Conservation (phyloP, 2,113 vertebrate genomes). For the Cardinalis cardinalis region DNA sequence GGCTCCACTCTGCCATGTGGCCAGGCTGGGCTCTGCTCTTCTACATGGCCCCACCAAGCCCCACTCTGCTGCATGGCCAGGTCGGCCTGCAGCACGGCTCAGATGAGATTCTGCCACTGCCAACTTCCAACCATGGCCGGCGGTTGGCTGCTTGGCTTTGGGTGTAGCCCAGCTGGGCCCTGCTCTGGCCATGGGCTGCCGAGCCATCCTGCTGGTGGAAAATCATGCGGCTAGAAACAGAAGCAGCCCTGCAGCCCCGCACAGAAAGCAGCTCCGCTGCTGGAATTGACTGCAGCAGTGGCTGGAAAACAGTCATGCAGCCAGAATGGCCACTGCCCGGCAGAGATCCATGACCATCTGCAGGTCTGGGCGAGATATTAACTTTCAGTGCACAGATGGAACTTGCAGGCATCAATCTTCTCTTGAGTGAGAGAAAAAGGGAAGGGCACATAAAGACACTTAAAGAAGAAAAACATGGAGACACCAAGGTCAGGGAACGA, state of each 20-base stretch:
- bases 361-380: neutral
- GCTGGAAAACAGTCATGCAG: neutral
- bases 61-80: neutral
- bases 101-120: neutral
- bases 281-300: neutral
- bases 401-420: neutral
- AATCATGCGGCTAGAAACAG: neutral
- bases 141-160: neutral
- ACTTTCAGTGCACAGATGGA: neutral
- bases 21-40: too few relatives aligned
- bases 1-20: too few relatives aligned
- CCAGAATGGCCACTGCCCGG: neutral
- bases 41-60: too few relatives aligned
- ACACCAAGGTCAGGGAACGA: neutral
- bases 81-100: fast-evolving
- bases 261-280: neutral
- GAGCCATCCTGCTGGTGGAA: too few relatives aligned
- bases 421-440: neutral
- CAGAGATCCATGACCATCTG: neutral
- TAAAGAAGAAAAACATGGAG: neutral
- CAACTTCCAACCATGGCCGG: neutral
- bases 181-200: neutral
- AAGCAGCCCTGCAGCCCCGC: neutral
- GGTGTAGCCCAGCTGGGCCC: neutral
- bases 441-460: neutral